A percentile compares a stretch with the other conserved stretches of the same genome.
Evolutionary conservation across 2,113 vertebrate species (phyloP).

Genomic region (Podilymbus podiceps): DNA sequence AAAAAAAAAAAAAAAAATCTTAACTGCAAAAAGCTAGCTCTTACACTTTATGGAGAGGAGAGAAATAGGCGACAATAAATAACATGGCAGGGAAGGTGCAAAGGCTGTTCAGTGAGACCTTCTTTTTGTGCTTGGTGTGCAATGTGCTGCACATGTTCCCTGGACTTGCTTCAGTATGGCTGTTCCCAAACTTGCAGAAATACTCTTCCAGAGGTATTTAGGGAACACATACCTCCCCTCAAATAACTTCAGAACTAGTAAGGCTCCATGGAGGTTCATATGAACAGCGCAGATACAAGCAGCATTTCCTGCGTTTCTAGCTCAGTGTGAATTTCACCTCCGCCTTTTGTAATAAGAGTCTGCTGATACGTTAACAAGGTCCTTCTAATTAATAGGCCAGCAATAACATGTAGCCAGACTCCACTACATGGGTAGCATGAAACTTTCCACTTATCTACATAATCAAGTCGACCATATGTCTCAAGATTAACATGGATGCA

Average conservation of each 20-base stretch:
- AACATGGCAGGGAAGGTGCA: background rate
- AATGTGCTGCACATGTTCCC: background rate
- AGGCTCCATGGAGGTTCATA: background rate
- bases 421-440: background rate
- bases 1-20: background rate
- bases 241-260: background rate
- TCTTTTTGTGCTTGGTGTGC: background rate
- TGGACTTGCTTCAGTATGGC: background rate
- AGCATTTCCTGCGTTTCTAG: background rate
- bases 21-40: background rate
- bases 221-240: accelerated
- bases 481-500: background rate
- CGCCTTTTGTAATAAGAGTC: background rate
- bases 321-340: background rate
- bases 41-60: background rate
- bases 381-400: background rate
- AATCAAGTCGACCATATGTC: background rate
- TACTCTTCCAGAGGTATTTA: background rate
- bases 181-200: background rate
- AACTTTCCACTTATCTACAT: background rate
- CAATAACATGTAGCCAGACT: background rate
- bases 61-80: background rate
- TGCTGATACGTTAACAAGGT: background rate
- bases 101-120: background rate
- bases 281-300: background rate